Base-by-base conservation (phyloP, 2,888 invertebrate species). In the Sisyra terminalis region DNA sequence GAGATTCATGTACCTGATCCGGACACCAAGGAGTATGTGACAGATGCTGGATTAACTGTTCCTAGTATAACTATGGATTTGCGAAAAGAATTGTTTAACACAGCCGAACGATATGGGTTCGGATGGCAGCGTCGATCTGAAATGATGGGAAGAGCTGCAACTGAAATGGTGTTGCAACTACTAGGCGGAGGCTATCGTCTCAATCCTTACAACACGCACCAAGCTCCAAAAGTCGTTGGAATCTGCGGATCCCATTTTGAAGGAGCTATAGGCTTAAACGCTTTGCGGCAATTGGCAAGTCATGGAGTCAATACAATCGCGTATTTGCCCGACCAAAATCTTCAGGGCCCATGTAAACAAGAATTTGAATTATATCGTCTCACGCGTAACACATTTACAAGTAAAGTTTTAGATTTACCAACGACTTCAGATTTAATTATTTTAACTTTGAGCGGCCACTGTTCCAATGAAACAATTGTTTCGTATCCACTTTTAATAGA, bases 191-290 rank as follows among this genome's bases (percentile, higher is more conserved):
- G 78, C 30, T 79, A 87, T 53, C 69, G 89, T 42, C 67, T 90
- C 44, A 86, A 83, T 57, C 81, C 88, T 37, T 76, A 81, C 53
- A 92, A 92, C 63, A 78, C 78, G 47, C 92, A 92, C 65, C 92
- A 92, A 64, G 73, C 78, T 70, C 90, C 90, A 43, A 73, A 73
- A 38, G 84, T 86, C 39, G 81, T 80, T 43, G 75, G 83, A 46
- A 67, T 89, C 53, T 77, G 75, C 50, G 77, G 76, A 39, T 70
- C 79, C 24, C 78, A 83, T 60, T 67, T 62, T 43, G 60, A 61
- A 45, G 73, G 75, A 46, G 78, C 78, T 39, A 71, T 78, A 41
- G 88, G 78, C 16, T 70, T 85, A 13, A 77, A 76, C 52, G 78
- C 81, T 40, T 84, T 80, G 24, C 73, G 89, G 10, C 82, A 89